A percentile compares a stretch with the other conserved stretches of the same genome.
These are phyloP conservation scores for Manduca sexta DNA, from an alignment of 1,140 invertebrate species.

Conservation along the genomic window DNA sequence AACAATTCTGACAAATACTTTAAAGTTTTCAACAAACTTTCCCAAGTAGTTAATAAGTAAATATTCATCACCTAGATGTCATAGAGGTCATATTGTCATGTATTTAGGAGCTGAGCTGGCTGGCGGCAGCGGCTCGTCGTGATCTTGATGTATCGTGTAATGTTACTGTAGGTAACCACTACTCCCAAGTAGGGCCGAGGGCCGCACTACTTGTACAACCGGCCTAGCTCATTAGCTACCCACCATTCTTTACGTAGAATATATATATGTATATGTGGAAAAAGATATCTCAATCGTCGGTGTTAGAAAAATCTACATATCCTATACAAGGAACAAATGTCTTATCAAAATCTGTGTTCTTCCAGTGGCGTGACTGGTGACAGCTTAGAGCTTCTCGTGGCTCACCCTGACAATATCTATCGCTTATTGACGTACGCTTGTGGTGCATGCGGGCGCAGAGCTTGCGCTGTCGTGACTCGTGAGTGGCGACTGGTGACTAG, in stretches of 20 bases:
- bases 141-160: no score
- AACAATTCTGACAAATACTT: slow-evolving; percentile 17
- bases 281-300: slow-evolving; percentile 33
- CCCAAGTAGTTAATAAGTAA: background rate
- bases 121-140: no score
- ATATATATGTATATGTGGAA: slow-evolving; percentile 20
- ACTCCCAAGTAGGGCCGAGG: background rate
- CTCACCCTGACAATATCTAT: slow-evolving; percentile 57
- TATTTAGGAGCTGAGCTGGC: background rate
- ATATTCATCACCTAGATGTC: slow-evolving; percentile 12
- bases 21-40: slow-evolving; percentile 8
- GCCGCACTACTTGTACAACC: slow-evolving; percentile 1
- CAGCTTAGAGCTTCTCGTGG: slow-evolving; percentile 38
- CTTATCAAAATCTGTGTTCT: slow-evolving; percentile 58
- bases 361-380: slow-evolving; percentile 52
- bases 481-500: background rate
- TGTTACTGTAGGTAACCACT: no score
- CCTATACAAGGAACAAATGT: slow-evolving; percentile 25
- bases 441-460: background rate
- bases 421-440: slow-evolving; percentile 8
- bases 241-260: slow-evolving; percentile 22
- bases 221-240: slow-evolving; percentile 27
- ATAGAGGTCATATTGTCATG: slow-evolving; percentile 11
- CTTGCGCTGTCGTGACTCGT: background rate
- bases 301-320: slow-evolving; percentile 62